These are phyloP conservation scores for Orussus abietinus DNA, from an alignment of 1,140 invertebrate genomes.

Conservation along the genomic window DNA sequence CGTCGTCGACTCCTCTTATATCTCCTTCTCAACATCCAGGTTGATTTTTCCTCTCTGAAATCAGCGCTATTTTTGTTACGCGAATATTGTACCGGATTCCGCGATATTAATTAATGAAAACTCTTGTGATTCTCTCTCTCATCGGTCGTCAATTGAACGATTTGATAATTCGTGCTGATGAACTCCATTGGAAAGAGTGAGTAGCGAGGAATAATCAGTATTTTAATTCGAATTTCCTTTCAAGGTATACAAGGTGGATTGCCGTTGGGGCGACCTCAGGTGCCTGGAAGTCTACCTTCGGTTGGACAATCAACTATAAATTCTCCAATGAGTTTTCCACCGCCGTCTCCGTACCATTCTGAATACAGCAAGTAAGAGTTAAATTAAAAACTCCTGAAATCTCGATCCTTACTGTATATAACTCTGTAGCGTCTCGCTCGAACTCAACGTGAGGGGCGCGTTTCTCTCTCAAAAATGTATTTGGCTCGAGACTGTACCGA, in stretches of 20 bases:
- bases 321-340: slow-evolving; percentile 64
- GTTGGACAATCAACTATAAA: slow-evolving; percentile 59
- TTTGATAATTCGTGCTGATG: too few relatives aligned
- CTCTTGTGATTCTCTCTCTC: slow-evolving; percentile 6
- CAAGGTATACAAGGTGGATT: slow-evolving; percentile 31
- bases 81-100: slow-evolving; percentile 2
- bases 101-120: background rate
- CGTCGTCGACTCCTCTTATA: slow-evolving; percentile 43
- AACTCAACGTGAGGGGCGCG: too few relatives aligned
- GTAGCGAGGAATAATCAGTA: slow-evolving; percentile 2
- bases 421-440: too few relatives aligned
- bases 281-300: slow-evolving; percentile 50
- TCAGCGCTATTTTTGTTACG: background rate
- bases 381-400: slow-evolving; percentile 8
- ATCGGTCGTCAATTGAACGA: background rate
- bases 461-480: too few relatives aligned
- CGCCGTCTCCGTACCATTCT: slow-evolving; percentile 74
- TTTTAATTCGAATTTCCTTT: slow-evolving; percentile 10
- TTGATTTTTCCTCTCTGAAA: slow-evolving; percentile 23
- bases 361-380: slow-evolving; percentile 73
- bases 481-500: too few relatives aligned
- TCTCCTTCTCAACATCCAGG: slow-evolving; percentile 51
- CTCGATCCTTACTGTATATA: slow-evolving; percentile 5
- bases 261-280: slow-evolving; percentile 43
- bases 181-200: background rate